Percentiles rank a stretch among this genome's conserved stretches.
Conservation (phyloP, 1,140 invertebrate species). For the Zeugodacus cucurbitae region DNA sequence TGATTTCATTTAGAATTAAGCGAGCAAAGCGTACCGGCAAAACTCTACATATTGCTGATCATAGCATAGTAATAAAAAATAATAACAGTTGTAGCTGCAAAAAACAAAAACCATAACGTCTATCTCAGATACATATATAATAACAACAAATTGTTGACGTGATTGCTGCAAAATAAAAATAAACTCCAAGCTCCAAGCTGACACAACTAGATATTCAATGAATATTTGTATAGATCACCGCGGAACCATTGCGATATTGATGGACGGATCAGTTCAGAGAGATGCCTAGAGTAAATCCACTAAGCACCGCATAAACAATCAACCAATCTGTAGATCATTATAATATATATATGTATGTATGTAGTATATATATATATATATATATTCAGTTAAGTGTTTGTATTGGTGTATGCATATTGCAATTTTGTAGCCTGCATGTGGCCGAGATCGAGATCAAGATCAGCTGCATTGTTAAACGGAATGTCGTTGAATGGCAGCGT, state of each 20-base stretch:
- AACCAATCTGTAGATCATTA: neutral
- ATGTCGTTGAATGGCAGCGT: neutral
- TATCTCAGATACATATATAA: neutral
- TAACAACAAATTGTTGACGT: neutral
- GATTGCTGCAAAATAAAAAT: neutral
- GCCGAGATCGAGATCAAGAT: constrained; percentile 18
- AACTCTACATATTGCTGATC: neutral
- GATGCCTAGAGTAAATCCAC: neutral
- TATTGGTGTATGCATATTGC: too few species aligned
- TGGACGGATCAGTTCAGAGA: neutral
- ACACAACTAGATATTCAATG: constrained; percentile 8
- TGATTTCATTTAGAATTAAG: constrained; percentile 24
- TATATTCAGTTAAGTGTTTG: too few species aligned
- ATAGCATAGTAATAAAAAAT: neutral
- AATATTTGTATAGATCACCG: neutral
- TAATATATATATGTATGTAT: neutral
- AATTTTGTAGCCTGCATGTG: neutral
- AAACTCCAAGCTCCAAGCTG: neutral
- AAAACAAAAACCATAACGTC: neutral
- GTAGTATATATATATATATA: neutral
- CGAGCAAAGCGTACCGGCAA: neutral
- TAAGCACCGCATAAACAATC: too few species aligned
- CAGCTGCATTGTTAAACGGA: neutral
- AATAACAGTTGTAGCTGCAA: neutral
- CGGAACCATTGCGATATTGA: neutral